Base-by-base conservation (phyloP, 2,113 vertebrate genomes). In the Prionailurus viverrinus region DNA sequence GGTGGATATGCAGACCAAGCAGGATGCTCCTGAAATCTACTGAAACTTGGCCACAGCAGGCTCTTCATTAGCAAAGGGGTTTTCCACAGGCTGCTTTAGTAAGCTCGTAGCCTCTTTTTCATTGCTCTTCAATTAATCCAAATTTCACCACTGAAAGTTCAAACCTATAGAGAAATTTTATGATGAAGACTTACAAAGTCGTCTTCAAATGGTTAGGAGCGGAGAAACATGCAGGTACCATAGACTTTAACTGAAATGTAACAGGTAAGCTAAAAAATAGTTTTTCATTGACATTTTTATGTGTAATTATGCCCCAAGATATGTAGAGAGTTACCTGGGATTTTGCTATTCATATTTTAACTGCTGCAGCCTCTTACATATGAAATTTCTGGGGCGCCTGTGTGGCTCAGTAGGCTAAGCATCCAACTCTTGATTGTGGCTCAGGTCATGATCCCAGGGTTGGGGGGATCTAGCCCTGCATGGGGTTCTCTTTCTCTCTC, bases 71-170 rank as follows among this genome's bases (percentile, higher is more conserved):
- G 83, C 68, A 91, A 69, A 63, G 55, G 15, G 16, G 7, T 95
- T 96, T 90, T 74, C 71, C 33, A 73, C 25, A 36, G 80, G 39
- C 51, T 15, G 31, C 61, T 36, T 80, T 91, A 13, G 16, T 73
- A 92, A 94, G 2, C 0, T 74, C 23, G 11, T 18, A 25, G 15
- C 63, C 16, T 66, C 1, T 61, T 91, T 87, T 93, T 86, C 66
- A 81, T 16, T 53, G 88, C 11, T 86, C 33, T 76, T 98, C 86
- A 83, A 55, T 98, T 97, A 95, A 96, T 95, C 80, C 23, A 82
- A 81, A 96, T 74, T 36, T 83, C 63, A 45, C 8, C 66, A 89
- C 48, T 71, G 23, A 13, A 91, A 97, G 58, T 80, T 79, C 9
- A 33, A 92, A 21, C 61, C 9, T 89, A 3, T 7, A 21, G 23